Evolutionary conservation across 1,140 invertebrate genomes (phyloP).

Genomic region (Zaprionus vittiger): DNA sequence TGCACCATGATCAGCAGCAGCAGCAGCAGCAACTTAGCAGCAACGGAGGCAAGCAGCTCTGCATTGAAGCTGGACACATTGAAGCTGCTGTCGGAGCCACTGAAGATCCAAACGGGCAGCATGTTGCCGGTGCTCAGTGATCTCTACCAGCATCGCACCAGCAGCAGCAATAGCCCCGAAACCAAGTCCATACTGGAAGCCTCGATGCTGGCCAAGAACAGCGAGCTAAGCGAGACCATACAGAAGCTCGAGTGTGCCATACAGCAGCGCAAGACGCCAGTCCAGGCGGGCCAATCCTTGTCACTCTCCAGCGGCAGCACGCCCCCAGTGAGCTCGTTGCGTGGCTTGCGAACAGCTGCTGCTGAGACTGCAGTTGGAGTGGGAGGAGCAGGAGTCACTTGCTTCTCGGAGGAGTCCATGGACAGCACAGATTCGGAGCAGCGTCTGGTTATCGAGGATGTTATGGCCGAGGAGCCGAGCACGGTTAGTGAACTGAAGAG

Average conservation of each 20-base stretch:
- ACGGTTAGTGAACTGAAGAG: slow-evolving; percentile 59
- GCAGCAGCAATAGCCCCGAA: slow-evolving; percentile 70
- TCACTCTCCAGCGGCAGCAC: slow-evolving; percentile 61
- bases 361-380: neutral
- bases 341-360: neutral
- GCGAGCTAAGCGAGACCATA: slow-evolving; percentile 87
- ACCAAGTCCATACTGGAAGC: slow-evolving; percentile 79
- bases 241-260: slow-evolving; percentile 85
- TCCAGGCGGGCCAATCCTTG: slow-evolving; percentile 62
- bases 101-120: slow-evolving; percentile 66
- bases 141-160: slow-evolving; percentile 32
- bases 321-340: slow-evolving; percentile 43
- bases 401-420: slow-evolving; percentile 84
- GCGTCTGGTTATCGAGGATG: slow-evolving; percentile 86
- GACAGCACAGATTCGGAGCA: slow-evolving; percentile 91
- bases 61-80: slow-evolving; percentile 41
- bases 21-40: slow-evolving; percentile 32
- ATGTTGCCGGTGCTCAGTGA: slow-evolving; percentile 46
- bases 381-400: slow-evolving; percentile 17
- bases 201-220: slow-evolving; percentile 85
- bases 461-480: slow-evolving; percentile 63
- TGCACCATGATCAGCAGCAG: slow-evolving; percentile 1
- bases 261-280: slow-evolving; percentile 73
- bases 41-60: slow-evolving; percentile 24
- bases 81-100: slow-evolving; percentile 59